Evolutionary conservation across 1,140 invertebrate species (phyloP), one percentile per base, ranked within the genome.

Genomic region (Holotrichia oblita): DNA sequence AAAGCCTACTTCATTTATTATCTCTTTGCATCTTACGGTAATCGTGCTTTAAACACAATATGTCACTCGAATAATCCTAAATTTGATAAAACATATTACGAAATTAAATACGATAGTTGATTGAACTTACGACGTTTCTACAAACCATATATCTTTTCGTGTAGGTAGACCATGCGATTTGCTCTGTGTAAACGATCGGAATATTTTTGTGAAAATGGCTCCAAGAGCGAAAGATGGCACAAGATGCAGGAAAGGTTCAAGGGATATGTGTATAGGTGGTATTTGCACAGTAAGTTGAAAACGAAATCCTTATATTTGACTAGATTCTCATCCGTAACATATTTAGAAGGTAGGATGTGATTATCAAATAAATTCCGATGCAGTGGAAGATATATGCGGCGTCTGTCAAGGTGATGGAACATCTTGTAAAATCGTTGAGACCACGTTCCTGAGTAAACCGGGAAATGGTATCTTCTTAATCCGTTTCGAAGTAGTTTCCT

Each of bases 341-440:
- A 61, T 64, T 10, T 77, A 92, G 91, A 88, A 87, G 79, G 90
- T 94, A 14, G 91, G 92, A 2, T 94, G 93, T 87, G 93, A 94
- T 85, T 92, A 89, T 88, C 83, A 86, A 9, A 84, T 94, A 9
- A 91, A 92, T 82, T 93, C 92, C 0, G 86, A 88, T 48, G 91
- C 92, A 0, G 87, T 90, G 24, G 91, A 93, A 79, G 93, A 94
- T 84, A 85, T 89, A 7, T 94, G 93, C 83, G 93, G 93, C 0
- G 85, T 93, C 2, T 94, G 93, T 84, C 91, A 92, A 81, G 93
- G 93, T 2, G 92, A 93, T 82, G 92, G 92, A 0, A 90, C 90
- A 0, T 88, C 90, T 24, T 94, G 93, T 81, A 89, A 82, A 61
- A 80, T 84, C 17, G 81, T 89, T 6, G 82, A 88, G 41, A 86